Evolutionary conservation across 2,888 invertebrate species (phyloP).

Genomic region (Omphaloscelis lunosa): DNA sequence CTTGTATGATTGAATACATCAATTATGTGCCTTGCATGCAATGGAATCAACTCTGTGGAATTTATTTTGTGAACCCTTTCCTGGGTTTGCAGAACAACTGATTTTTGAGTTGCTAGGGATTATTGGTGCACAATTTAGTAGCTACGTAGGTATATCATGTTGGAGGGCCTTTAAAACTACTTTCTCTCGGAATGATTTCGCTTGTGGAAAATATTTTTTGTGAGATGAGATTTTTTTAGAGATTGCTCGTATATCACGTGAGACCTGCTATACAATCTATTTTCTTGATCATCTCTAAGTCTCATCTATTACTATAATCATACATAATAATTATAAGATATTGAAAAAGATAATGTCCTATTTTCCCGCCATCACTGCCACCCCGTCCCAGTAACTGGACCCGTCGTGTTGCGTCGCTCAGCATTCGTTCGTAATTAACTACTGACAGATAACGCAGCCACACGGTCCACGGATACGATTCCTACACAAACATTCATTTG

Average conservation of each 20-base stretch:
- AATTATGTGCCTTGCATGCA: constrained; percentile 27
- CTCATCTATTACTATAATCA: background rate
- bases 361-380: constrained; percentile 23
- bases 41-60: constrained; percentile 1
- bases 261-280: background rate
- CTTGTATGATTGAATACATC: constrained; percentile 57
- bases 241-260: background rate
- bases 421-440: constrained; percentile 64
- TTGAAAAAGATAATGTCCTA: background rate
- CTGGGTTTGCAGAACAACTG: background rate
- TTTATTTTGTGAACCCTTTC: background rate
- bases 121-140: background rate
- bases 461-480: constrained; percentile 45
- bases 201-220: background rate
- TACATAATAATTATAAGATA: background rate
- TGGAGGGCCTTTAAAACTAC: background rate
- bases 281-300: background rate
- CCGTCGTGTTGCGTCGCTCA: constrained; percentile 31
- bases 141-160: background rate
- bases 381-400: constrained; percentile 46
- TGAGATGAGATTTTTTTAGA: background rate
- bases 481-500: constrained; percentile 60
- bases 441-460: constrained; percentile 51
- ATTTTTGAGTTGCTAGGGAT: background rate
- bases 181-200: background rate